Evolutionary conservation across 2,113 vertebrate genomes (phyloP), one percentile per base, ranked within the genome.

Genomic region (Larimichthys crocea): DNA sequence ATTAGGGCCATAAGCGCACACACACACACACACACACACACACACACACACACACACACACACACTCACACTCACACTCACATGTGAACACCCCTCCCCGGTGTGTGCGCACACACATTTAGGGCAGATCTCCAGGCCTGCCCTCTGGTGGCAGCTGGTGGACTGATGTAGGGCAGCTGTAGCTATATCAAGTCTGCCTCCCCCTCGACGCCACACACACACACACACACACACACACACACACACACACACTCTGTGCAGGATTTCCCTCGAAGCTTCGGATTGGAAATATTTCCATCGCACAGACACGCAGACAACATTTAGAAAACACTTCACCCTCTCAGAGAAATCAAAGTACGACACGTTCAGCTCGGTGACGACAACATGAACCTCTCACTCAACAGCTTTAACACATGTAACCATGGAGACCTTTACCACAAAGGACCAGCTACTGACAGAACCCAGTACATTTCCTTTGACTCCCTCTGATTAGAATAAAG

Each of bases 161-260:
- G 67, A 20, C 57, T 24, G 59, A 89, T 92, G 84, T 88, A 85
- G 91, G 89, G 50, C 89, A 87, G 63, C 79, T 56, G 76, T 1
- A 74, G 86, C 89, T 92, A 90, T 49, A 86, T 87, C 20, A 7
- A 35, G 89, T 74, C 82, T 44, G 19, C 4, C 31, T 86, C 87
- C 81, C 83, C 72, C 7, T 29, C 71, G 89, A 80, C 6, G 10
- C 56, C 52, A 57, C 44, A 14, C 85, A 68, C 31, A 76, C 76
- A 57, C 61, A 50, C 62, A 55, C 66, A 65, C 40, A 64, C 5
- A 57, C 29, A 10, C 44, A 52, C 52, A 49, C 48, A 35, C 31
- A 76, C 76, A 57, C 61, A 50, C 62, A 55, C 44, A 59, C 50
- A 42, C 48, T 24, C 24, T 24, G 42, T 12, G 5, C 71, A 63